A percentile compares a stretch with the other conserved stretches of the same genome.
These are phyloP conservation scores for Hydraecia micacea DNA, from an alignment of 2,888 invertebrate species.

Conservation along the genomic window DNA sequence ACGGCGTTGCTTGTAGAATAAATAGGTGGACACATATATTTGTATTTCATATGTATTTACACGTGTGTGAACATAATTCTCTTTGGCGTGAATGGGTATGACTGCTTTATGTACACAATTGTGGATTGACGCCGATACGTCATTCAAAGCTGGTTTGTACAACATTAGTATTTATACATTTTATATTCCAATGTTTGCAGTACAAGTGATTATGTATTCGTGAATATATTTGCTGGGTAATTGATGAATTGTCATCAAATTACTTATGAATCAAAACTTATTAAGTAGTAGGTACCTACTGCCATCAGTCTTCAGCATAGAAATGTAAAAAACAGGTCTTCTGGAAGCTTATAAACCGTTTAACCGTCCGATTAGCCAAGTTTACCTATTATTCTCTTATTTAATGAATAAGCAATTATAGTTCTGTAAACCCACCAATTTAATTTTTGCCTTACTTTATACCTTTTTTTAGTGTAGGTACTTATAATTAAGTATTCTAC, in stretches of 20 bases:
- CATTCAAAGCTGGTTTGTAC: constrained; percentile 26
- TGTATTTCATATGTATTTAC: constrained; percentile 43
- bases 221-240: constrained; percentile 18
- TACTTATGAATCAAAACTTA: constrained; percentile 19
- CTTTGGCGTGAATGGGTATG: constrained; percentile 41
- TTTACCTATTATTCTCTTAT: background rate
- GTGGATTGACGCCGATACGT: constrained; percentile 40
- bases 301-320: background rate
- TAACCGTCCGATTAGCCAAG: background rate
- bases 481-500: background rate
- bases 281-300: background rate
- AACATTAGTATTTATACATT: constrained; percentile 25
- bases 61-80: constrained; percentile 27
- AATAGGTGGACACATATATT: constrained; percentile 34
- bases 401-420: background rate
- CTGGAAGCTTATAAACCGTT: background rate
- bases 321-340: too few species aligned
- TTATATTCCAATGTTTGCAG: constrained; percentile 22
- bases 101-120: constrained; percentile 54
- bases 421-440: background rate
- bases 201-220: constrained; percentile 6
- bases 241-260: constrained; percentile 20
- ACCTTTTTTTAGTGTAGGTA: too few species aligned
- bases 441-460: background rate
- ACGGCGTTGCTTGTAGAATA: constrained; percentile 15